Evolutionary conservation across 2,888 invertebrate genomes (phyloP).

Genomic region (Listrodromus nycthemerus): DNA sequence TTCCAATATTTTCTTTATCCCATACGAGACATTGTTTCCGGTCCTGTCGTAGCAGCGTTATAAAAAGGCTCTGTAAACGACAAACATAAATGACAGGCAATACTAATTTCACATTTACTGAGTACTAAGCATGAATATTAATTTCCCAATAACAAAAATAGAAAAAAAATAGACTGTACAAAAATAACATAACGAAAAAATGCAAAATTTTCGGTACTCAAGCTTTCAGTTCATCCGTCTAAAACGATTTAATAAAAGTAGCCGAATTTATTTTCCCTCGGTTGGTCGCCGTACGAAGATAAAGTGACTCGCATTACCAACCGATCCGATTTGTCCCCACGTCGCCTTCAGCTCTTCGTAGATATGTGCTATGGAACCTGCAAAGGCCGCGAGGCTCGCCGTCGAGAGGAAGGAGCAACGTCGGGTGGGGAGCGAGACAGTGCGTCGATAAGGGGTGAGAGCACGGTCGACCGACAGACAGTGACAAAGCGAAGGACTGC

Average conservation of each 20-base stretch:
- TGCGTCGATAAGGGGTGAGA: slow-evolving; percentile 60
- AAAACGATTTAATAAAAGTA: not conserved
- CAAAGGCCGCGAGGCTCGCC: not conserved
- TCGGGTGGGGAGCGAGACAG: slow-evolving; percentile 24
- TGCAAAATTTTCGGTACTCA: too few species aligned
- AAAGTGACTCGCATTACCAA: not conserved
- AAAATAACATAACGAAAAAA: too few species aligned
- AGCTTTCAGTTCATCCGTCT: too few species aligned
- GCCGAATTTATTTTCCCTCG: not conserved
- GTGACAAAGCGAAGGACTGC: slow-evolving; percentile 55
- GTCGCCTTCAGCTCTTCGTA: not conserved
- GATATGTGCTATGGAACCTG: not conserved
- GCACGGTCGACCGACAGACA: slow-evolving; percentile 49
- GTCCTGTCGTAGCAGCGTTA: not conserved
- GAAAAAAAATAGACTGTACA: too few species aligned
- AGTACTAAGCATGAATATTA: too few species aligned
- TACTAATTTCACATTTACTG: too few species aligned
- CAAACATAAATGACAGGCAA: too few species aligned
- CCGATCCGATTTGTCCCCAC: not conserved
- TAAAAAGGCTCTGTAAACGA: too few species aligned
- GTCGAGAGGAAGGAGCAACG: slow-evolving; percentile 17
- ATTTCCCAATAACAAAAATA: too few species aligned
- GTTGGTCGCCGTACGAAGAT: not conserved
- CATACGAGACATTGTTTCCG: not conserved
- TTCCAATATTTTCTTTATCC: not conserved